Evolutionary conservation across 2,113 vertebrate species (phyloP).

Genomic region (Chloropsis cyanopogon): DNA sequence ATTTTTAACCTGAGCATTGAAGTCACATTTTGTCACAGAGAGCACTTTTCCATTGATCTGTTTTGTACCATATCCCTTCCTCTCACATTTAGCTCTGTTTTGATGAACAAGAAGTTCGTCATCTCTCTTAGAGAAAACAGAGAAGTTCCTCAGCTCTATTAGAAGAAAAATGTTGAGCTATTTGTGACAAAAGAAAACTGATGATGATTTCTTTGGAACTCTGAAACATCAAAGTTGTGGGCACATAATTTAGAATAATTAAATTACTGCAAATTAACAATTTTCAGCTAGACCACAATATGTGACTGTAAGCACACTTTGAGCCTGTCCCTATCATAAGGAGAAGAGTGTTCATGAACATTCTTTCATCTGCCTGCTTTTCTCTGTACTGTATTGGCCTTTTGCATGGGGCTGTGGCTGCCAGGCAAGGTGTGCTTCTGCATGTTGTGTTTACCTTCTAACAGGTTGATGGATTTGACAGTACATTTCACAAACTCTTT

Average conservation of each 20-base stretch:
- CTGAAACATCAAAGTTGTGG: not conserved
- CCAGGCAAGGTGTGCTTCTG: not conserved
- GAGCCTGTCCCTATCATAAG: not conserved
- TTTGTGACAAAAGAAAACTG: not conserved
- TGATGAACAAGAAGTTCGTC: accelerated
- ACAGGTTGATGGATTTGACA: not conserved
- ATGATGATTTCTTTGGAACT: not conserved
- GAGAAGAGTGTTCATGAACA: not conserved
- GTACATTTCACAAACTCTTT: not conserved
- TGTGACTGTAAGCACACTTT: not conserved
- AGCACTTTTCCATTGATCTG: not conserved
- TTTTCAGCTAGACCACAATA: not conserved
- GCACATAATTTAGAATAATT: not conserved
- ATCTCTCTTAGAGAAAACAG: not conserved
- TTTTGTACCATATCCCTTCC: not conserved
- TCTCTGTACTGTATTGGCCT: not conserved
- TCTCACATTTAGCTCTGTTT: not conserved
- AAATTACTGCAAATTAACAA: not conserved
- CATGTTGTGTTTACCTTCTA: not conserved
- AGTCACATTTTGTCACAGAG: not conserved
- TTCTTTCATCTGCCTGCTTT: not conserved
- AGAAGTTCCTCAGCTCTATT: not conserved
- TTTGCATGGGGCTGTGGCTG: not conserved
- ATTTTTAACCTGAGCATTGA: not conserved
- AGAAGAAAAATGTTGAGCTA: not conserved